Percentiles rank a stretch among this genome's conserved stretches.
These are phyloP conservation scores for Sylvia atricapilla DNA, from an alignment of 2,113 vertebrate species.

Conservation along the genomic window DNA sequence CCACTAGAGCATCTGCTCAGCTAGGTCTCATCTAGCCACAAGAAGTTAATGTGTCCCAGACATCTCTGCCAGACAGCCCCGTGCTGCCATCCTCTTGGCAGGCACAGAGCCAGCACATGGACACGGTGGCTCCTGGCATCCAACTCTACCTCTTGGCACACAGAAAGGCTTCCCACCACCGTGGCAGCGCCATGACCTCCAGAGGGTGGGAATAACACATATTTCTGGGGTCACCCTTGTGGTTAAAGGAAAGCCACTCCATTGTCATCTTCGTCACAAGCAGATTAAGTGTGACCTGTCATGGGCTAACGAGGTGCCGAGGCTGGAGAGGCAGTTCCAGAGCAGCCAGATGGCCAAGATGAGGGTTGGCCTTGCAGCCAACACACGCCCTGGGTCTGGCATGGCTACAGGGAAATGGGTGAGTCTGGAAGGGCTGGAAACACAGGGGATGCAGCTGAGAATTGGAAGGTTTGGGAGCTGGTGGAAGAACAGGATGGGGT, in stretches of 20 bases:
- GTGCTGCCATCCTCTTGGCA: fast-evolving
- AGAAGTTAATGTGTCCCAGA: not conserved
- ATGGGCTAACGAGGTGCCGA: fast-evolving
- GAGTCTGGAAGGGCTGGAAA: not conserved
- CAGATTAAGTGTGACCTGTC: fast-evolving
- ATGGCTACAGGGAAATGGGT: fast-evolving
- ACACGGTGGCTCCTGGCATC: fast-evolving
- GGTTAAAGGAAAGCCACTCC: not conserved
- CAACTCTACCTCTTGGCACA: not conserved
- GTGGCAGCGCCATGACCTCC: fast-evolving
- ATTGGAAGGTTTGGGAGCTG: not conserved
- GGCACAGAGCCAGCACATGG: fast-evolving
- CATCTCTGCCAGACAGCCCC: fast-evolving
- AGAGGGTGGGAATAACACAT: not conserved
- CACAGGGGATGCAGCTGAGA: not conserved
- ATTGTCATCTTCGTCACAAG: not conserved
- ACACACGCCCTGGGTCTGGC: not conserved
- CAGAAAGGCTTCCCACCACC: not conserved
- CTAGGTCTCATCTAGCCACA: not conserved
- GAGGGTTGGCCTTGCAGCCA: not conserved
- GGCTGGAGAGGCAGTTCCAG: not conserved
- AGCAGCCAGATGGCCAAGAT: not conserved
- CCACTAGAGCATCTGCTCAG: not conserved
- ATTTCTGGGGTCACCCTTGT: not conserved
- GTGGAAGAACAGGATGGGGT: not conserved